Evolutionary conservation across 2,797 vertebrate species (phyloP).

Genomic region (Gallirallus australis): DNA sequence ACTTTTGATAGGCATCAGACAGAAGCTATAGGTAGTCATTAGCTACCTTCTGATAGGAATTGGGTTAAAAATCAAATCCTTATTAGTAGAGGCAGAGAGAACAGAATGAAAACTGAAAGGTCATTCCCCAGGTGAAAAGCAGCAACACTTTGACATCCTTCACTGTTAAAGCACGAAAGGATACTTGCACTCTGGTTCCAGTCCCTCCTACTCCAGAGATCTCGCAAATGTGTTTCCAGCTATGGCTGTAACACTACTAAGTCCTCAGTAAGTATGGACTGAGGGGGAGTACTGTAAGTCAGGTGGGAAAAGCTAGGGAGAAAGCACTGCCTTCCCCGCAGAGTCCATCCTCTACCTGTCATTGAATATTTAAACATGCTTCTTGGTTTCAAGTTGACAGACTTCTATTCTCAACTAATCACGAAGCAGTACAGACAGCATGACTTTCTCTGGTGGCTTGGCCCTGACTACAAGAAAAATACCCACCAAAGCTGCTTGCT

Average conservation of each 20-base stretch:
- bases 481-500: too few relatives aligned
- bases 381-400: not conserved
- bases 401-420: accelerated
- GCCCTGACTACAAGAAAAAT: too few relatives aligned
- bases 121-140: not conserved
- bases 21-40: not conserved
- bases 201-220: not conserved
- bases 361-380: not conserved
- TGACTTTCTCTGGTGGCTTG: too few relatives aligned
- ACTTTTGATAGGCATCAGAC: not conserved
- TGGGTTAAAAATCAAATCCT: not conserved
- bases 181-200: not conserved
- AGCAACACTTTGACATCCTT: not conserved
- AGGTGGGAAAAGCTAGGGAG: not conserved
- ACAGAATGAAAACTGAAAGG: not conserved
- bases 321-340: not conserved
- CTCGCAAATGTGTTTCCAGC: not conserved
- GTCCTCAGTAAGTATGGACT: not conserved
- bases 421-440: accelerated
- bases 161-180: not conserved
- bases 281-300: not conserved
- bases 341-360: not conserved
- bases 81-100: not conserved
- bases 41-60: not conserved
- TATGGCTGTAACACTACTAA: not conserved